phyloP scores from a whole-genome alignment of 2,797 vertebrate species.

The Acipenser transmontanus region DNA sequence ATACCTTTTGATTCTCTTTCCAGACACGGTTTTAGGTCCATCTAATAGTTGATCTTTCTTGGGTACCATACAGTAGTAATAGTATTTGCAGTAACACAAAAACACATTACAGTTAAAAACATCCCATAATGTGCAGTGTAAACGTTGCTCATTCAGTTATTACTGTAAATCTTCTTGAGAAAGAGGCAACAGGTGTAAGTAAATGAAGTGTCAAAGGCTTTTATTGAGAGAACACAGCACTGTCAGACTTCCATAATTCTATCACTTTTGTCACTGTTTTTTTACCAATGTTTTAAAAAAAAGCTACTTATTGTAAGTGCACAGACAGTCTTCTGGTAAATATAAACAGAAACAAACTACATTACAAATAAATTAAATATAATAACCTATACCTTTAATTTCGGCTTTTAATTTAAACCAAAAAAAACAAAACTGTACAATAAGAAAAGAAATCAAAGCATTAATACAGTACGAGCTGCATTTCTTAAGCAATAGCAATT shows the following conservation, averaged over 20 bases:
- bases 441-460: slow-evolving; percentile 67
- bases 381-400: slow-evolving; percentile 52
- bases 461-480: slow-evolving; percentile 67
- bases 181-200: background rate
- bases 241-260: slow-evolving; percentile 71
- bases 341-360: slow-evolving; percentile 62
- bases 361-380: slow-evolving; percentile 76
- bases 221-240: slow-evolving; percentile 82
- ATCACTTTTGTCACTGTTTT: slow-evolving; percentile 52
- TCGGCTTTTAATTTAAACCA: slow-evolving; percentile 66
- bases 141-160: background rate
- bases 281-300: slow-evolving; percentile 64
- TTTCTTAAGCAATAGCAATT: slow-evolving; percentile 54
- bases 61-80: background rate
- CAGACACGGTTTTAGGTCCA: too few relatives aligned
- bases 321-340: slow-evolving; percentile 62
- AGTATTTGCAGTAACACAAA: background rate
- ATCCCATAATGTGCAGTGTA: background rate
- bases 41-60: too few relatives aligned
- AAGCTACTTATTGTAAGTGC: slow-evolving; percentile 50
- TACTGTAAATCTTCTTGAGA: background rate
- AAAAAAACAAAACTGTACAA: slow-evolving; percentile 70
- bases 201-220: slow-evolving; percentile 64
- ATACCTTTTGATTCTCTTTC: too few relatives aligned
- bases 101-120: background rate